Evolutionary conservation across 1,140 invertebrate genomes (phyloP).

Genomic region (Colletes latitarsis): DNA sequence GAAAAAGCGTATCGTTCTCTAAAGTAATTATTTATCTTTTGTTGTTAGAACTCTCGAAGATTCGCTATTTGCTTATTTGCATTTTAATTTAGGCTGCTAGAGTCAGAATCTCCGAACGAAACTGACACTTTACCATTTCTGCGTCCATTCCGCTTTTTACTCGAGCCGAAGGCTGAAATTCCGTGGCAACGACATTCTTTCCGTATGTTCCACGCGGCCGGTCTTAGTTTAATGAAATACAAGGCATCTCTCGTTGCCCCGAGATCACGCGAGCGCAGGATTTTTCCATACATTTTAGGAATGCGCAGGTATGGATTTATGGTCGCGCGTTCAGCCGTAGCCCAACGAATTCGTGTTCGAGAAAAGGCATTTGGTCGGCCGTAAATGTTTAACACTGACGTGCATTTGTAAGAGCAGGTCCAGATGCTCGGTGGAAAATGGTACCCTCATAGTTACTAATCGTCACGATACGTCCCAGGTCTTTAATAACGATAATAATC

Average conservation of each 20-base stretch:
- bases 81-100: too few species aligned
- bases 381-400: not conserved
- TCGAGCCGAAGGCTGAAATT: conserved; percentile 10
- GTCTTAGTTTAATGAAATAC: conserved; percentile 36
- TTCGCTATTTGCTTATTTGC: too few species aligned
- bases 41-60: too few species aligned
- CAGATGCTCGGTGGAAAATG: too few species aligned
- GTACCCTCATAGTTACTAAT: too few species aligned
- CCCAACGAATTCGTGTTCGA: too few species aligned
- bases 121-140: not conserved
- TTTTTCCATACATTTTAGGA: conserved; percentile 4
- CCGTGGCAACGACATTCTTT: conserved; percentile 33
- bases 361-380: not conserved
- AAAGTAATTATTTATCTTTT: too few species aligned
- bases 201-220: conserved; percentile 14
- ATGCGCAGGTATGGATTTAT: conserved; percentile 31
- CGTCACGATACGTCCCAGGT: too few species aligned
- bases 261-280: not conserved
- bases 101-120: too few species aligned
- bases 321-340: not conserved
- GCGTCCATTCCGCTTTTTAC: not conserved
- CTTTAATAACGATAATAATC: too few species aligned
- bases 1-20: too few species aligned
- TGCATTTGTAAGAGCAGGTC: not conserved
- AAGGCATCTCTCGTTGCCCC: conserved; percentile 21